Evolutionary conservation across 2,113 vertebrate genomes (phyloP).

Genomic region (Meriones unguiculatus): DNA sequence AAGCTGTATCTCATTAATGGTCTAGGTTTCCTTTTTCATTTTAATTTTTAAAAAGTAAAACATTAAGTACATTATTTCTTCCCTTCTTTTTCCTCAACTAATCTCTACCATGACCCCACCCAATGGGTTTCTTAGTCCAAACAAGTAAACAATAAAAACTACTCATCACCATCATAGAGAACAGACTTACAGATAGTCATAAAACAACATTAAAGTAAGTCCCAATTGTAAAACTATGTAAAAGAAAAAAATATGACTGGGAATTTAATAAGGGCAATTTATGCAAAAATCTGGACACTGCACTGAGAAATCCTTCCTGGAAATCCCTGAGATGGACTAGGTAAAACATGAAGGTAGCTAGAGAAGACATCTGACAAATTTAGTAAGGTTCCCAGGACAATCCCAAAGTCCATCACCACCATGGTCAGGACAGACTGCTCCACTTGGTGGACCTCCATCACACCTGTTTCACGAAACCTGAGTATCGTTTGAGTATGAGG

Average conservation of each 20-base stretch:
- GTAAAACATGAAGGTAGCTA: not conserved
- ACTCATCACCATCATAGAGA: not conserved
- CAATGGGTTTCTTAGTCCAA: not conserved
- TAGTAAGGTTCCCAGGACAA: not conserved
- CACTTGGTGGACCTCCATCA: not conserved
- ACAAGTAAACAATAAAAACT: not conserved
- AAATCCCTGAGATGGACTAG: not conserved
- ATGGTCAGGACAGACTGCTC: not conserved
- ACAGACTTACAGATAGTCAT: not conserved
- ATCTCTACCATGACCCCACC: not conserved
- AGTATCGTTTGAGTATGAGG: slow-evolving; percentile 53
- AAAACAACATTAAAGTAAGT: not conserved
- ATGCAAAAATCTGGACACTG: not conserved
- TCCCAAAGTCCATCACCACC: not conserved
- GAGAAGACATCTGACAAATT: not conserved
- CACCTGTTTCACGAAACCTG: not conserved
- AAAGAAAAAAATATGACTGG: not conserved
- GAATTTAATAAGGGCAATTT: not conserved
- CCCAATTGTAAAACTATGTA: not conserved
- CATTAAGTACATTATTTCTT: not conserved
- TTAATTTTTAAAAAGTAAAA: not conserved
- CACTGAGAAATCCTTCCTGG: not conserved
- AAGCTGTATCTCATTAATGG: not conserved
- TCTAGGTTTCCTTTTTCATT: not conserved
- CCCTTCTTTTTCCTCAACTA: not conserved